Conservation (phyloP, 1,140 invertebrate species). For the Chironomus striatipennis region DNA sequence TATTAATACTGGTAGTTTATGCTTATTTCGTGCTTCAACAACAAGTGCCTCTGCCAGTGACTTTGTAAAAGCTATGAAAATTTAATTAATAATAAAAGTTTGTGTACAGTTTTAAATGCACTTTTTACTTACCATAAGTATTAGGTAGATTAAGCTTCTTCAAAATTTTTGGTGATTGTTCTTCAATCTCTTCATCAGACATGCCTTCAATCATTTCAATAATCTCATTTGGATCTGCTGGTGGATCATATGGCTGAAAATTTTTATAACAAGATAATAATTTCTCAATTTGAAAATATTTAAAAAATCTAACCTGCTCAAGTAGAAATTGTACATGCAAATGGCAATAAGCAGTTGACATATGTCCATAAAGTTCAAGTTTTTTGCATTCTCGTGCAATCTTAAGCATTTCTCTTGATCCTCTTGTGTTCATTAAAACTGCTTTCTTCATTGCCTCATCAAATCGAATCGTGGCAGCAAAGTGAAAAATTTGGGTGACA, state of each 20-base stretch:
- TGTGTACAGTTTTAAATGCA: too few relatives aligned
- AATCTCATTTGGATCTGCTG: slow-evolving; percentile 78
- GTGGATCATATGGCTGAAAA: slow-evolving; percentile 62
- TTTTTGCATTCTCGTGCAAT: slow-evolving; percentile 66
- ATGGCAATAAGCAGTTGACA: slow-evolving; percentile 56
- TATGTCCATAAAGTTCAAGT: slow-evolving; percentile 50
- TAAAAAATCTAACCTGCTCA: slow-evolving; percentile 42
- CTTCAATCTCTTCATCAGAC: slow-evolving; percentile 44
- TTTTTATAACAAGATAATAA: too few relatives aligned
- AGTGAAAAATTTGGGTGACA: slow-evolving; percentile 79
- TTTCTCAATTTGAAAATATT: too few relatives aligned
- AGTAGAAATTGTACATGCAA: slow-evolving; percentile 55
- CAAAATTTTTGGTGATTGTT: background rate
- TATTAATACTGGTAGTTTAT: slow-evolving; percentile 71
- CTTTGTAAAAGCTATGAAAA: slow-evolving; percentile 68
- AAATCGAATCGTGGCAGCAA: slow-evolving; percentile 79
- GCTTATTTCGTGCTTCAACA: slow-evolving; percentile 56
- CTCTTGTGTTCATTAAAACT: slow-evolving; percentile 64
- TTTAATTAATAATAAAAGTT: too few relatives aligned
- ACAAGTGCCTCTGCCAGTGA: slow-evolving; percentile 74
- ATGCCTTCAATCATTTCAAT: slow-evolving; percentile 84
- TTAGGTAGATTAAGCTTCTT: slow-evolving; percentile 56
- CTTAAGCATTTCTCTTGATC: slow-evolving; percentile 63
- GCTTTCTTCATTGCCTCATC: slow-evolving; percentile 65
- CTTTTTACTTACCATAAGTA: slow-evolving; percentile 51